Evolutionary conservation across 1,140 invertebrate genomes (phyloP).

Genomic region (Drepana arcuata): DNA sequence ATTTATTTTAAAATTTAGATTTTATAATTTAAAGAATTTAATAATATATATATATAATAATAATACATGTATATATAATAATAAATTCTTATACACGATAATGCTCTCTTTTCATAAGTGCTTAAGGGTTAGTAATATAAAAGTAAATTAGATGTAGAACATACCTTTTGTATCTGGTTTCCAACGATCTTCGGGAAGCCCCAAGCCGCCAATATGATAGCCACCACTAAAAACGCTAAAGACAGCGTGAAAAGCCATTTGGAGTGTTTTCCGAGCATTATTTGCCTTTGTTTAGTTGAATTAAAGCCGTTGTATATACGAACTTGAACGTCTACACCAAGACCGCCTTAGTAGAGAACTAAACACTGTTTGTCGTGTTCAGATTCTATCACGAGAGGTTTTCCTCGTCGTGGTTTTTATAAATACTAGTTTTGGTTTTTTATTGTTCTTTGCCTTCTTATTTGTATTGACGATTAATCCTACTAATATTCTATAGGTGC

Average conservation of each 20-base stretch:
- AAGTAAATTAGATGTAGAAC: constrained; percentile 1
- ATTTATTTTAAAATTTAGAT: not conserved
- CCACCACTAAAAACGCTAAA: constrained; percentile 28
- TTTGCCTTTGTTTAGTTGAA: too few relatives aligned
- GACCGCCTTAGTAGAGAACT: constrained; percentile 2
- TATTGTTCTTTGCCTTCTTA: too few relatives aligned
- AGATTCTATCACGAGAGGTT: too few relatives aligned
- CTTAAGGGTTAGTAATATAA: constrained; percentile 1
- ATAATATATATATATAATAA: not conserved
- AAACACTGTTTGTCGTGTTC: constrained; percentile 8
- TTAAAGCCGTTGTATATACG: too few relatives aligned
- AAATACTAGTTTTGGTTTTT: too few relatives aligned
- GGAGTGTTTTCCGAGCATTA: constrained; percentile 46
- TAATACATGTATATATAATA: not conserved
- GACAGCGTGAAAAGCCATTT: constrained; percentile 40
- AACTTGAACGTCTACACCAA: constrained; percentile 2
- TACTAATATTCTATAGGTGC: too few relatives aligned
- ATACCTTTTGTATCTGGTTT: constrained; percentile 51
- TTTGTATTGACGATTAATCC: too few relatives aligned
- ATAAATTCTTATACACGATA: constrained; percentile 1
- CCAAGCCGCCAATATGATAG: constrained; percentile 44
- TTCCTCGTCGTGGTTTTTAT: constrained; percentile 1
- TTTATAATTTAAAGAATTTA: not conserved
- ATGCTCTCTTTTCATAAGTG: too few relatives aligned
- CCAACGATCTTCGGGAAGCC: constrained; percentile 51